Evolutionary conservation across 2,113 vertebrate genomes (phyloP), one percentile per base, ranked within the genome.

Genomic region (Etheostoma spectabile): DNA sequence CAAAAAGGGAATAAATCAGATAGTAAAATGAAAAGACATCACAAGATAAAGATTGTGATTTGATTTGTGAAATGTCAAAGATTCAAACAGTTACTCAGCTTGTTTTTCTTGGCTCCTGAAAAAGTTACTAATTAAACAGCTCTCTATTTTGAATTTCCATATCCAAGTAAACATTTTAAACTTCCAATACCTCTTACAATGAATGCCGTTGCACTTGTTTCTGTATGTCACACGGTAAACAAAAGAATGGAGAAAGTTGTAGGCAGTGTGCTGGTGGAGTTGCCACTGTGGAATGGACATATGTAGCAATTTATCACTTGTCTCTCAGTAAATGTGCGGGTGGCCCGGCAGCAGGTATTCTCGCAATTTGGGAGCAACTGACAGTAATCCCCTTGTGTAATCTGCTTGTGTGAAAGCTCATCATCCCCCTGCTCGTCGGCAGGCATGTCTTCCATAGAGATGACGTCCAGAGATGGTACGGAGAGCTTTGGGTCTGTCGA

Each of bases 331-430:
- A 80, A 75, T 81, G 78, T 82, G 92, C 93, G 94, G 90, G 94
- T 95, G 94, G 94, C 88, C 94, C 85, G 3, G 78, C 85, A 72
- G 63, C 8, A 74, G 78, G 86, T 91, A 92, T 92, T 93, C 93
- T 91, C 92, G 89, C 90, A 93, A 93, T 94, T 95, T 94, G 76
- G 85, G 83, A 92, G 91, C 91, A 93, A 92, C 92, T 91, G 92
- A 93, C 87, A 82, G 86, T 94, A 95, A 95, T 95, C 93, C 91
- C 60, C 59, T 83, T 85, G 89, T 79, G 27, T 27, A 27, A 2
- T 85, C 83, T 92, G 89, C 86, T 77, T 73, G 76, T 83, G 87
- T 86, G 75, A 88, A 88, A 80, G 85, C 87, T 86, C 88, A 77
- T 89, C 88, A 91, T 88, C 80, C 73, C 81, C 60, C 74, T 48